These are phyloP conservation scores for Chouioia cunea DNA, from an alignment of 2,888 invertebrate species.

Conservation along the genomic window DNA sequence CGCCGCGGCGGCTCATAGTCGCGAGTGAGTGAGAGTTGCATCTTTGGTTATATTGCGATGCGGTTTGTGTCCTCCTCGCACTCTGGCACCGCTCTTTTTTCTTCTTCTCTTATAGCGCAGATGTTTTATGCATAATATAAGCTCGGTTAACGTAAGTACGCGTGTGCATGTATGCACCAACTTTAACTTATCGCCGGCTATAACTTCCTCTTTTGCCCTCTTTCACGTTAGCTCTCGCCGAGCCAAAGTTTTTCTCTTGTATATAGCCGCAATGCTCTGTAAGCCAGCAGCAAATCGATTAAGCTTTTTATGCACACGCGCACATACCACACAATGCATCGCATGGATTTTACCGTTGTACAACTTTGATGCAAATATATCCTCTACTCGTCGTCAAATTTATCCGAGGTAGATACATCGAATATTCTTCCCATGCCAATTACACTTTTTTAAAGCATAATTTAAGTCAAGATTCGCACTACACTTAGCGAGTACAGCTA, in stretches of 20 bases:
- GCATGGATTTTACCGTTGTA: no score
- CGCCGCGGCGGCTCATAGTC: constrained; percentile 62
- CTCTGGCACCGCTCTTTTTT: constrained; percentile 20
- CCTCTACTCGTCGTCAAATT: no score
- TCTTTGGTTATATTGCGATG: constrained; percentile 58
- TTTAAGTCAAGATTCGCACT: no score
- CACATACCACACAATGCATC: no score
- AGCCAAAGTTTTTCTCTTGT: background rate
- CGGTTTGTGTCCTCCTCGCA: constrained; percentile 54
- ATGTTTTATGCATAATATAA: constrained; percentile 44
- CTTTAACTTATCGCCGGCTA: constrained; percentile 27
- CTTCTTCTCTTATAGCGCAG: constrained; percentile 30
- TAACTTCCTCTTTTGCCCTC: constrained; percentile 20
- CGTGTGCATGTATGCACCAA: constrained; percentile 5
- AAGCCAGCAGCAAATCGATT: background rate
- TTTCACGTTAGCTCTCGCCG: background rate
- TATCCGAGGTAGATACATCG: no score
- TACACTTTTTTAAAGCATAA: no score
- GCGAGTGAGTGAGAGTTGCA: constrained; percentile 42
- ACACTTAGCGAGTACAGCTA: no score
- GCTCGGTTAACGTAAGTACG: constrained; percentile 34
- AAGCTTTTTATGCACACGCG: background rate
- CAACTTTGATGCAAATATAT: no score
- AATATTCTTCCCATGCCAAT: no score
- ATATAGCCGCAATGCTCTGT: background rate